Evolutionary conservation across 1,140 invertebrate genomes (phyloP).

Genomic region (Carposina sasakii): DNA sequence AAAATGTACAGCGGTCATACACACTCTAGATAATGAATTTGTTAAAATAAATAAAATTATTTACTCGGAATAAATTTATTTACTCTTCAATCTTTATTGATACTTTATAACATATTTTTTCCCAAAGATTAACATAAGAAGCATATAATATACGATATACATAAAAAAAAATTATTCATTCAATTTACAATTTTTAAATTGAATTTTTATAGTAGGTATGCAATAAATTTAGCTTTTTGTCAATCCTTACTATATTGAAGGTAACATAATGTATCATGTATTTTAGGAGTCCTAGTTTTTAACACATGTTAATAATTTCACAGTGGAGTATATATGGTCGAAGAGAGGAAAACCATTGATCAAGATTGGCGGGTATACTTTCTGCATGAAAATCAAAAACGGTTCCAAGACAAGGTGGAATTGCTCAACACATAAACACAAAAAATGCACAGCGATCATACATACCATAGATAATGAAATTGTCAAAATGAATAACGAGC

Average conservation of each 20-base stretch:
- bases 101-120: too few species aligned
- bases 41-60: constrained; percentile 1
- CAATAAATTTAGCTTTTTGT: background rate
- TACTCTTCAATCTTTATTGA: too few species aligned
- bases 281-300: background rate
- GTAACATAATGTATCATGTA: background rate
- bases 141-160: background rate
- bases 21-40: constrained; percentile 14
- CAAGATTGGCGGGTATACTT: constrained; percentile 19
- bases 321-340: constrained; percentile 24
- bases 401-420: constrained; percentile 23
- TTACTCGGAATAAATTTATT: too few species aligned
- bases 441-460: constrained; percentile 17
- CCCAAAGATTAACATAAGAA: too few species aligned
- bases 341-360: constrained; percentile 22
- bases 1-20: constrained; percentile 28
- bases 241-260: background rate
- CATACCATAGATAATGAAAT: constrained; percentile 25
- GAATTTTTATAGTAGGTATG: background rate
- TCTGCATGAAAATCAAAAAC: constrained; percentile 14
- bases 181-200: background rate
- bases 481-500: constrained; percentile 23
- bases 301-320: background rate
- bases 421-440: constrained; percentile 25
- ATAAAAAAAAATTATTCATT: background rate